Evolutionary conservation across 2,888 invertebrate species (phyloP), one percentile per base, ranked within the genome.

Genomic region (Chymomyza fuscimana): DNA sequence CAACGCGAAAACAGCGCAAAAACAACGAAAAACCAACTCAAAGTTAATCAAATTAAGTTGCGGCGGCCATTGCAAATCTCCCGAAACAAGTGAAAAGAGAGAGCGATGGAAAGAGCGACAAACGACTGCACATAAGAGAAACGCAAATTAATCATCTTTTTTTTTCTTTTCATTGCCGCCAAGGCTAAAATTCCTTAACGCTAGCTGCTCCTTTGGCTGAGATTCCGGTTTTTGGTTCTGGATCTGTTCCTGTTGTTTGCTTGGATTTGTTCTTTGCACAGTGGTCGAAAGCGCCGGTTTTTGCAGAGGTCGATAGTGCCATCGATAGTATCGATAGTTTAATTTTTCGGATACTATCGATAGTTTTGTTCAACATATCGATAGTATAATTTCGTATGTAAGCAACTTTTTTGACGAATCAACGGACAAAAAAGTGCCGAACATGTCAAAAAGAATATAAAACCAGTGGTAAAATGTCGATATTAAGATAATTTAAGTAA

Each of bases 21-120:
- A 25, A 25, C 25, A 25, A 25, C 25, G 25, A 25, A 25, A 64
- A 70, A 77, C 67, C 73, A 71, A 75, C 77, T 77, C 69, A 73
- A 72, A 80, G 82, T 86, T 86, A 86, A 85, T 85, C 79, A 88
- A 85, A 85, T 85, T 85, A 86, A 86, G 86, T 77, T 79, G 83
- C 66, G 74, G 65, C 70, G 65, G 74, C 60, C 71, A 72, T 73
- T 74, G 84, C 65, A 72, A 65, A 72, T 70, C 81, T 74, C 59
- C 58, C 77, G 69, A 65, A 77, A 78, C 76, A 82, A 71, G 46
- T 22, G 62, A 22, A 19, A 22, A 62, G 40, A 12, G 58, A 70
- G 58, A 64, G 62, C 32, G 71, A 76, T 70, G 70, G 63, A 73
- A 68, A 68, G 70, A 15, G 54, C 73, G 40, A 46, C 12, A 70